Conservation (phyloP, 2,797 vertebrate species). For the Clarias laeviceps region DNA sequence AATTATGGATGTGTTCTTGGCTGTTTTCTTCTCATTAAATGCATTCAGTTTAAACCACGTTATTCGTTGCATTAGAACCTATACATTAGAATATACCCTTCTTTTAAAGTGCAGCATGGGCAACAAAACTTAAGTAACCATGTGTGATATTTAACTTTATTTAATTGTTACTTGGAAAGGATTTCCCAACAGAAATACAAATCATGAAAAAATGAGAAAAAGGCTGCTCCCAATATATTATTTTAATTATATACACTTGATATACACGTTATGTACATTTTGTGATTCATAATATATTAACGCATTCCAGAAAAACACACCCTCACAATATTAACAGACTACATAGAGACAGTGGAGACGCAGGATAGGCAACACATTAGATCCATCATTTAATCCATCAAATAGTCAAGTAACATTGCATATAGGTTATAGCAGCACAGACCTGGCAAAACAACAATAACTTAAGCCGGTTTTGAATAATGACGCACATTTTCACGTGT, state of each 20-base stretch:
- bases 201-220: slow-evolving; percentile 15
- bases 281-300: slow-evolving; percentile 64
- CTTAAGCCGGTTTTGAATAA: slow-evolving; percentile 44
- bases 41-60: background rate
- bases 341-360: slow-evolving; percentile 66
- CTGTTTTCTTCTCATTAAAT: background rate
- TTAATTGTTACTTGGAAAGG: background rate
- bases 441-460: slow-evolving; percentile 64
- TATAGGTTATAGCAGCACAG: slow-evolving; percentile 74
- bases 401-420: slow-evolving; percentile 68
- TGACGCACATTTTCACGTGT: slow-evolving; percentile 51
- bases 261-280: slow-evolving; percentile 77
- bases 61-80: background rate
- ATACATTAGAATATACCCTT: background rate
- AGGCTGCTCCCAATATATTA: slow-evolving; percentile 45
- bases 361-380: slow-evolving; percentile 57
- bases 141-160: background rate
- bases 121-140: background rate
- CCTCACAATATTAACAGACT: slow-evolving; percentile 56
- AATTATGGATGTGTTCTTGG: background rate
- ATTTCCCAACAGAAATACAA: background rate
- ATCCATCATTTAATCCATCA: slow-evolving; percentile 56
- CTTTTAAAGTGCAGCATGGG: background rate
- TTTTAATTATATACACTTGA: slow-evolving; percentile 80
- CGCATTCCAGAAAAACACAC: slow-evolving; percentile 74